Percentiles rank a stretch among this genome's conserved stretches.
Evolutionary conservation across 2,113 vertebrate species (phyloP).

Genomic region (Phrynosoma blainvillii): DNA sequence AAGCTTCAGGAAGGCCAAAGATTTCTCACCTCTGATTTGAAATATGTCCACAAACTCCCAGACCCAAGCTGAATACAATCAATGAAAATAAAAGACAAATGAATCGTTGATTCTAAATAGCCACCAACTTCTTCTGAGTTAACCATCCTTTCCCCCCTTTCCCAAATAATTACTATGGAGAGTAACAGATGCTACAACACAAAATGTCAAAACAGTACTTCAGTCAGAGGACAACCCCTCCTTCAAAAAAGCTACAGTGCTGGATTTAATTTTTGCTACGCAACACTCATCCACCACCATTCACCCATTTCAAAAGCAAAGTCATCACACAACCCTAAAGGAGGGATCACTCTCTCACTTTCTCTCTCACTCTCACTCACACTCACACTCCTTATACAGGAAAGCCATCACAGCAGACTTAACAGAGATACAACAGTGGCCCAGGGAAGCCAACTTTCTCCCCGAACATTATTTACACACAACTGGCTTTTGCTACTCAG

Average conservation of each 20-base stretch:
- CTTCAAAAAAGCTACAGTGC: background rate
- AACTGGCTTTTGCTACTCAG: background rate
- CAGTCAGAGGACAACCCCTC: background rate
- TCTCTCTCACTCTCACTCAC: background rate
- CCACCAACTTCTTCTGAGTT: background rate
- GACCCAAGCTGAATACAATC: background rate
- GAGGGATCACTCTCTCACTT: background rate
- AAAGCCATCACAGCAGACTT: constrained; percentile 14
- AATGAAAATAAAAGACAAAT: background rate
- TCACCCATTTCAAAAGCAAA: constrained; percentile 11
- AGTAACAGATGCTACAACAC: background rate
- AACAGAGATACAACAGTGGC: background rate
- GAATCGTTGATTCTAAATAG: background rate
- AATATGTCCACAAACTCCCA: background rate
- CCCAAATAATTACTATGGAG: background rate
- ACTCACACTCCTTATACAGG: constrained; percentile 10
- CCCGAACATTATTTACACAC: background rate
- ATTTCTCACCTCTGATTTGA: no score
- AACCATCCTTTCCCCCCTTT: no score
- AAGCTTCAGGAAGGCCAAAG: no score
- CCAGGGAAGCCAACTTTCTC: background rate
- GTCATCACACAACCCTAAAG: background rate
- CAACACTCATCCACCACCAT: background rate
- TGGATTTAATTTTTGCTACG: background rate
- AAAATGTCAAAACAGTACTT: background rate